Base-by-base conservation (phyloP, 2,888 invertebrate species). In the Micoletzkya japonica region DNA sequence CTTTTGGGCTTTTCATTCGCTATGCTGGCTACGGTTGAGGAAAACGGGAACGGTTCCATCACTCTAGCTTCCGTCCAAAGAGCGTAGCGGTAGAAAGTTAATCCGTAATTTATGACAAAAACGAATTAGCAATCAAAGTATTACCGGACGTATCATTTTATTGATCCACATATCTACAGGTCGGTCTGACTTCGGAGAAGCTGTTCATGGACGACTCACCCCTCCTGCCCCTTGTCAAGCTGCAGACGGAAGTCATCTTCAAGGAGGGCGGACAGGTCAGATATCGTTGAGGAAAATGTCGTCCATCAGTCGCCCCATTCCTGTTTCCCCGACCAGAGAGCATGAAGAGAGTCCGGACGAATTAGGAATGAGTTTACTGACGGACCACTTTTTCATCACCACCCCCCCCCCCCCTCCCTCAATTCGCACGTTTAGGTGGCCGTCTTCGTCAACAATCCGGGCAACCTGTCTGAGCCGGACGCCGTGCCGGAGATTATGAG, bases 161-260 rank as follows among this genome's bases (percentile, higher is more conserved):
- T 44, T 44, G 39, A 28, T 24, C 49, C 32, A 50, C n/a, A 4
- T 14, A 26, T 34, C 7, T 61, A 36, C 59, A 73, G 67, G 82
- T 85, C 44, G 85, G 84, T 2, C 70, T 85, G 7, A 77, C 82
- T 10, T 81, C 81, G 6, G 85, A 85, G 73, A 85, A 85, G 70
- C 77, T 85, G 2, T 85, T 85, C 71, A 68, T 85, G 30, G 82
- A 82, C 69, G 85, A 85, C 69, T 85, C 85, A 10, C 84, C 85
- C 10, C 74, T 85, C n/a, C 74, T 82, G 26, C 78, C 80, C 49
- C 76, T 85, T n/a, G 82, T 85, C 44, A 61, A 79, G n/a, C 75
- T 85, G n/a, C 83, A 85, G 66, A 82, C 82, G 17, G 77, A 85
- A 69, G 77, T 82, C 57, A 83, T 85, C 36, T 85, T 85, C 76